phyloP scores from a whole-genome alignment of 2,113 vertebrate genomes.

The Mohoua ochrocephala region DNA sequence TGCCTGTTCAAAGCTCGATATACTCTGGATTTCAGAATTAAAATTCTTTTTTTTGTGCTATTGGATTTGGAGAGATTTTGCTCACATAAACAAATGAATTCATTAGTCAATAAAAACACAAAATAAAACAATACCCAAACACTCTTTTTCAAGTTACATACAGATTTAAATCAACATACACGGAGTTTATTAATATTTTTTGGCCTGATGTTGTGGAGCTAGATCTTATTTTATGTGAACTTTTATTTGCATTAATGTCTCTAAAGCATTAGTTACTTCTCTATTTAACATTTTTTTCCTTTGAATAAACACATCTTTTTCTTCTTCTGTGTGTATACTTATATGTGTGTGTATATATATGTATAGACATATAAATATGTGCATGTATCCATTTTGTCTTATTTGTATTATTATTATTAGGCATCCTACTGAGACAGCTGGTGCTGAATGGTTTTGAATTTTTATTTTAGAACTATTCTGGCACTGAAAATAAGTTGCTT shows the following conservation, averaged over 20 bases:
- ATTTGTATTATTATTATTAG: not conserved
- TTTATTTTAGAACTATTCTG: not conserved
- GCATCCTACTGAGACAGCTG: not conserved
- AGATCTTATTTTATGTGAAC: not conserved
- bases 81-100: not conserved
- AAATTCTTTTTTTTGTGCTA: not conserved
- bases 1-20: not conserved
- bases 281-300: not conserved
- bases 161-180: not conserved
- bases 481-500: not conserved
- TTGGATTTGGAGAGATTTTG: not conserved
- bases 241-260: not conserved
- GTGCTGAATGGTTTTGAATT: not conserved
- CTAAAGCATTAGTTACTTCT: not conserved
- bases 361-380: not conserved
- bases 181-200: not conserved
- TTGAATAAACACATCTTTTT: not conserved
- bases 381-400: not conserved
- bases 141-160: not conserved
- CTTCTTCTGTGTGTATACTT: not conserved
- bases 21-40: not conserved
- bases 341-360: not conserved
- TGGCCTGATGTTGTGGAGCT: not conserved
- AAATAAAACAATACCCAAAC: fast-evolving
- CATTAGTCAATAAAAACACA: not conserved